phyloP scores from a whole-genome alignment of 2,888 invertebrate genomes.

The Oscheius sp. region DNA sequence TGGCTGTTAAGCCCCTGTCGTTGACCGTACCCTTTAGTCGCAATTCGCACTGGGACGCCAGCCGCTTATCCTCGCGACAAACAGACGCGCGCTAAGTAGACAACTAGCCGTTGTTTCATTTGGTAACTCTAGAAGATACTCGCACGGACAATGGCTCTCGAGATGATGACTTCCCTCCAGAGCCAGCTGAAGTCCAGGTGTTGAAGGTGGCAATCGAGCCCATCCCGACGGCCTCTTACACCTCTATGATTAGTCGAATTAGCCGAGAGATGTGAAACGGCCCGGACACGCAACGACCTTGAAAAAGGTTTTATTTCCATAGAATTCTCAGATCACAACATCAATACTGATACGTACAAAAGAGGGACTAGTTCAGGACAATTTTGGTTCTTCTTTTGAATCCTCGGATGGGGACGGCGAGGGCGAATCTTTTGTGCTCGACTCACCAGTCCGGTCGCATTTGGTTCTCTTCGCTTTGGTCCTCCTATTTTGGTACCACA shows the following conservation, averaged over 20 bases:
- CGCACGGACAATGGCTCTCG: conserved; percentile 19
- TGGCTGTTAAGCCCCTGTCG: conserved; percentile 25
- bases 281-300: conserved; percentile 3
- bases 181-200: conserved; percentile 12
- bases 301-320: conserved; percentile 12
- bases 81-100: conserved; percentile 28
- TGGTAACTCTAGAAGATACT: conserved; percentile 27
- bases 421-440: not conserved
- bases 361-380: not conserved
- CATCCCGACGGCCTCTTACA: conserved; percentile 12
- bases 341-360: conserved; percentile 13
- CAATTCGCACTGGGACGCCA: conserved; percentile 12
- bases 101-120: conserved; percentile 31
- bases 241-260: conserved; percentile 27
- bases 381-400: not conserved
- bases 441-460: conserved; percentile 46
- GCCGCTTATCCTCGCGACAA: conserved; percentile 18
- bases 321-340: conserved; percentile 23
- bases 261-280: conserved; percentile 23
- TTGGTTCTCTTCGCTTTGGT: conserved; percentile 69
- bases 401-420: conserved; percentile 21
- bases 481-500: conserved; percentile 69
- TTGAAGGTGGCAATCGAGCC: conserved; percentile 22
- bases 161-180: conserved; percentile 1
- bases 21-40: conserved; percentile 20